Base-by-base conservation (phyloP, 1,140 invertebrate genomes). In the Neoseiulus cucumeris region DNA sequence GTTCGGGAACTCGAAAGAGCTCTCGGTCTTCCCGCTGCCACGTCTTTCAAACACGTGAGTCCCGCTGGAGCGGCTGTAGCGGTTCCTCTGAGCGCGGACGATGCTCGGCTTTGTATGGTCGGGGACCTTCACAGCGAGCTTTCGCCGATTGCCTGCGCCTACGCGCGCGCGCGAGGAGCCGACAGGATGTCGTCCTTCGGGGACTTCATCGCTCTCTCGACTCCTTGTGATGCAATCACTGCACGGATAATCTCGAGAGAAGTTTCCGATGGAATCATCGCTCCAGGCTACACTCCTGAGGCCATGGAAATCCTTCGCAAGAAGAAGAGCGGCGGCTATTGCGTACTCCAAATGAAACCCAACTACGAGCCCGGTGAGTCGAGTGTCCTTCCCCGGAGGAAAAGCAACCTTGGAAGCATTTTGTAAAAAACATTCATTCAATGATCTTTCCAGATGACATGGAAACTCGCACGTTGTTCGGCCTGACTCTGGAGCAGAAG, bases 101-200 rank as follows among this genome's bases (percentile, higher is more conserved):
- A 92, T 80, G 87, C 89, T 1, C 85, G 86, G 73, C 77, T 96
- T 0, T 97, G 91, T 72, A 92, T 93, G 85, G 93, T 98, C 1
- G 83, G 89, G 67, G 93, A 97, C 76, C 72, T 96, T 25, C 73
- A 77, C 0, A 76, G 83, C 25, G 76, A 82, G 64, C 76, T 96
- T 51, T 85, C 88, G 5, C 91, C 91, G 0, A 70, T 97, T n/a
- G 91, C 94, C 0, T 82, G 81, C 12, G 95, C 95, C 1, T 98
- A 98, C 78, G 93, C 92, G 0, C 79, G 93, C 68, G 95, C 94
- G 0, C 81, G 95, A 76, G 81, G 94, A 41, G 93, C 94, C 18
- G 95, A 98, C 76, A 82, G 95, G 65, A 98, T 98, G 95, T 96
- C 91, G 5, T 97, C 93, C 12, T 98, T 97, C 77, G 94, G 95